Base-by-base conservation (phyloP, 2,113 vertebrate genomes). In the Rana temporaria region DNA sequence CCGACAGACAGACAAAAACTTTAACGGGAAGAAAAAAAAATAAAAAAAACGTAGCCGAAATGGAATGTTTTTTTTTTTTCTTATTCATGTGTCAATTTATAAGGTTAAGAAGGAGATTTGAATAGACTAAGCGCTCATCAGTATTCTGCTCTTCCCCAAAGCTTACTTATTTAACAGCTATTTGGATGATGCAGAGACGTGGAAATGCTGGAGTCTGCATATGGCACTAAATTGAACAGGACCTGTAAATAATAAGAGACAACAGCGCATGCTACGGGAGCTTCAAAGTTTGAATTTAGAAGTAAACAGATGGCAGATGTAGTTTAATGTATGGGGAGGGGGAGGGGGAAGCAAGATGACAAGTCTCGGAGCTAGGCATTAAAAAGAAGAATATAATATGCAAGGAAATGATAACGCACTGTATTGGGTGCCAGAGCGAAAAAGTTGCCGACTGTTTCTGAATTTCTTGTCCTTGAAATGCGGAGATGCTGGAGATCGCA, bases 281-380 rank as follows among this genome's bases (percentile, higher is more conserved):
- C 76, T 66, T 68, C 63, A 62, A 76, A 76, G 81, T 83, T 83
- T 67, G 62, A 83, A 75, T 83, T 65, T 60, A 76, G 60, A 83
- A 83, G 71, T 18, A 83, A 83, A 76, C 81, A 83, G 81, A 83
- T 83, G 81, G 81, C 81, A 83, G 65, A 76, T 68, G 81, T 83
- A 69, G 72, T 76, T 76, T 62, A 68, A 71, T 64, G 32, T 60
- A 82, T 53, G 71, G 56, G 62, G 67, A 30, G n/a, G n/a, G n/a
- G n/a, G n/a, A n/a, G n/a, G n/a, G n/a, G n/a, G n/a, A 82, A 56
- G 53, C 63, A 82, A 67, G 59, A 75, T 60, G 81, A 82, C 75
- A 82, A 67, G 81, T 74, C 71, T 82, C 48, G 26, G 32, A 57
- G 55, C 63, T 18, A 32, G 6, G 63, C 81, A 83, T 83, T 68